Evolutionary conservation across 2,888 invertebrate genomes (phyloP).

Genomic region (Hyalella azteca): DNA sequence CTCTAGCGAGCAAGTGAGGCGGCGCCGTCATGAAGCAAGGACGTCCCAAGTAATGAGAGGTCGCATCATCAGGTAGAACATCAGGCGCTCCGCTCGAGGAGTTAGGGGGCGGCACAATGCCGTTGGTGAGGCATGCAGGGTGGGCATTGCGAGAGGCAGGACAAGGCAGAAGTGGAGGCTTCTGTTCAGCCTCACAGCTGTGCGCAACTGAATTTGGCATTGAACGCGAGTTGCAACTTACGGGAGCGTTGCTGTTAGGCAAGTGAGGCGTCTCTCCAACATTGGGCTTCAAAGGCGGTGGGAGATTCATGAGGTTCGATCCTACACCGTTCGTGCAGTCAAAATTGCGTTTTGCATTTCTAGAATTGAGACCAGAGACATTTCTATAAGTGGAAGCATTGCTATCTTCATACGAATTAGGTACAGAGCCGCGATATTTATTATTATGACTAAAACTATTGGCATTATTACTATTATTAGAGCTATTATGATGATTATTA

Average conservation of each 20-base stretch:
- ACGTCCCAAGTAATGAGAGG: background rate
- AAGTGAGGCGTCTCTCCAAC: background rate
- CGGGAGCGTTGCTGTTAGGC: no score
- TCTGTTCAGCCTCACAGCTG: background rate
- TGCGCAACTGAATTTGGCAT: background rate
- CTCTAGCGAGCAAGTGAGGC: background rate
- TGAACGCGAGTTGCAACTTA: no score
- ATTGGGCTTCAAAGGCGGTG: background rate
- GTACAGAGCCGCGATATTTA: constrained; percentile 15
- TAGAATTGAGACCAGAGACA: constrained; percentile 4
- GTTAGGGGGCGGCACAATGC: background rate
- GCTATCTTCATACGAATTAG: constrained; percentile 12
- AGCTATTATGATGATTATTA: background rate
- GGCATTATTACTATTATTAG: background rate
- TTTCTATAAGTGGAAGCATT: background rate
- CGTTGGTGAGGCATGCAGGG: background rate
- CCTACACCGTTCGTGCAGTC: background rate
- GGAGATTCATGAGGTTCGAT: background rate
- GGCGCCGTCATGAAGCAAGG: background rate
- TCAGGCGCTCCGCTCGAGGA: background rate
- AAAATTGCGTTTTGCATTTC: background rate
- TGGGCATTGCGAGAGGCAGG: background rate
- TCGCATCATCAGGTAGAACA: background rate
- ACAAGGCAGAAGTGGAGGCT: background rate
- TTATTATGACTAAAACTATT: background rate